Base-by-base conservation (phyloP, 2,888 invertebrate genomes). In the Ornithoptera alexandrae region DNA sequence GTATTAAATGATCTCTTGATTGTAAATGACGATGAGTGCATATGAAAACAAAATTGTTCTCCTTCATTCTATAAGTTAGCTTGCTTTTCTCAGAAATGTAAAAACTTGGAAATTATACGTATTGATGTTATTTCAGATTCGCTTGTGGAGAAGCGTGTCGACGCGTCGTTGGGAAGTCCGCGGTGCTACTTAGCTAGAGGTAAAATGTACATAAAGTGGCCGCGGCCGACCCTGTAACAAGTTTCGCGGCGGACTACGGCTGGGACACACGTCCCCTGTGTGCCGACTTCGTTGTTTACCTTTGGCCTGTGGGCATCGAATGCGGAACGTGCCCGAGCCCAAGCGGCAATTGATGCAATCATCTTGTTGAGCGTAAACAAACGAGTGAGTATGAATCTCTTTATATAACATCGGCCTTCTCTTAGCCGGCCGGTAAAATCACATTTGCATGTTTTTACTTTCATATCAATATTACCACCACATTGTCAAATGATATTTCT, bases 321-420 rank as follows among this genome's bases (percentile, higher is more conserved):
- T 82, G 79, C 81, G 86, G 89, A 90, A 88, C 89, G 90, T 89
- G 90, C 87, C 86, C 84, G 86, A 86, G 82, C 78, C 80, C 80
- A 81, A 83, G 79, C 76, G 78, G 79, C 80, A 88, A 90, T 89
- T 90, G 88, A 79, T 83, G 87, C 90, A 92, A 92, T 92, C 91
- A 91, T 92, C 90, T 86, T 80, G 86, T 91, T 92, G 88, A 89
- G 86, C 84, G 84, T 89, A 92, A 92, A 91, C 90, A 92, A 92
- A 90, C 86, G 81, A 82, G 92, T 92, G 87, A 90, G 92, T 90
- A 83, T 80, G 74, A 74, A 76, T 79, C 79, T 78, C 80, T 85
- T 84, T 86, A 87, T 86, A 80, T 88, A 89, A 87, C 79, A 71
- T 70, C 68, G 72, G 72, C 71, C 78, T 72, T 69, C 70, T 72